A percentile compares a stretch with the other conserved stretches of the same genome.
These are phyloP conservation scores for Halichoerus grypus DNA, from an alignment of 2,113 vertebrate genomes.

Conservation along the genomic window DNA sequence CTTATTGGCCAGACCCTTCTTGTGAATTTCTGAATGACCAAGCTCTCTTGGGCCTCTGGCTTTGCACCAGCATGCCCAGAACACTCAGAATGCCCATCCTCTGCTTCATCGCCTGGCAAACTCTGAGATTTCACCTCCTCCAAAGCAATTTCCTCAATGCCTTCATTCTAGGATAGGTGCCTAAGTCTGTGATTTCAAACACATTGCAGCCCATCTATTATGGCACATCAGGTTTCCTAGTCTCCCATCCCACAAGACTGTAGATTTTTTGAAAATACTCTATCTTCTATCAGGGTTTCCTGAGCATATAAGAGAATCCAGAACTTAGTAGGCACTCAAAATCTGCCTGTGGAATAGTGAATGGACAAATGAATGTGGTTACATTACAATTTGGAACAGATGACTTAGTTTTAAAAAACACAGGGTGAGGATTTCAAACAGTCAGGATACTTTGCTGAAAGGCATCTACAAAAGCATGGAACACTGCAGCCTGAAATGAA, in stretches of 20 bases:
- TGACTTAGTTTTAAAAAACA: neutral
- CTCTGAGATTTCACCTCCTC: neutral
- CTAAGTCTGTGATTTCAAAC: neutral
- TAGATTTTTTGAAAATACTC: neutral
- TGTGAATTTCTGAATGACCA: neutral
- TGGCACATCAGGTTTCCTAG: neutral
- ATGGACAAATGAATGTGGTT: neutral
- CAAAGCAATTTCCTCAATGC: neutral
- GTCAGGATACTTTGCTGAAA: slow-evolving; percentile 38
- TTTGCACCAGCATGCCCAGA: neutral
- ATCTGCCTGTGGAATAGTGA: neutral
- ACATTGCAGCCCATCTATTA: neutral
- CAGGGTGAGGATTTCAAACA: neutral
- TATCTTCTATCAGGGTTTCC: neutral
- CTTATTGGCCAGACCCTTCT: neutral
- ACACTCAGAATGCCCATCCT: neutral
- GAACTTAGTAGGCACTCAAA: neutral
- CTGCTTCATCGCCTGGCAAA: neutral
- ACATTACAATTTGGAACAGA: neutral
- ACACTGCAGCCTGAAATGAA: neutral
- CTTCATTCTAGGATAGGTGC: neutral
- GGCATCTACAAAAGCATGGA: neutral
- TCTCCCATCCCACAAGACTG: neutral
- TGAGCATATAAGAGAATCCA: neutral
- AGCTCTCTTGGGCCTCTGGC: neutral